Conservation (phyloP, 2,797 vertebrate species). For the Etheostoma nigrum region DNA sequence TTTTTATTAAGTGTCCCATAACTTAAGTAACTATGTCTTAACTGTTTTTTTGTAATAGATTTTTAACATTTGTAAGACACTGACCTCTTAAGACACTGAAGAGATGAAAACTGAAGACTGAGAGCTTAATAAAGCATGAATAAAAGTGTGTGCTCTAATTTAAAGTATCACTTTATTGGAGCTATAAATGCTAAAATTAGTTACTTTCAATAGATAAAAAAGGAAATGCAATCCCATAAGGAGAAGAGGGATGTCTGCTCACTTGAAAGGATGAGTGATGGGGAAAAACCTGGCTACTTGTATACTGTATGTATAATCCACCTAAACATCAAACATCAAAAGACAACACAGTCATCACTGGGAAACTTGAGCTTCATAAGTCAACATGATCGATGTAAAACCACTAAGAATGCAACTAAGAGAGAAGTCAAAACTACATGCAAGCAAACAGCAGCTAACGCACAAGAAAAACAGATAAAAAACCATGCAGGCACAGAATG, state of each 20-base stretch:
- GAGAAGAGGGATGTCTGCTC: constrained; percentile 4
- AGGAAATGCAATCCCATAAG: constrained; percentile 1
- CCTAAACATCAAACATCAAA: constrained; percentile 55
- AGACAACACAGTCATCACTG: constrained; percentile 42
- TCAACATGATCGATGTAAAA: constrained; percentile 18
- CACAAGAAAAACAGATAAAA: constrained; percentile 23
- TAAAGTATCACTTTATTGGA: constrained; percentile 3
- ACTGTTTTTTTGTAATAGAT: background rate
- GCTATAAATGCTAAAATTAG: background rate
- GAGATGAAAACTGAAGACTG: background rate
- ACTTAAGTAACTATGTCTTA: background rate
- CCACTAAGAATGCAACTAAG: constrained; percentile 3
- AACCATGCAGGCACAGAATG: constrained; percentile 67
- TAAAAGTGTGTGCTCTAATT: background rate
- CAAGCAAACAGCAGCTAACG: background rate
- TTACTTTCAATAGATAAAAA: background rate
- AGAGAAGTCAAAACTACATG: constrained; percentile 7
- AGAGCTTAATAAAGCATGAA: background rate
- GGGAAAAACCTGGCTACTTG: constrained; percentile 18
- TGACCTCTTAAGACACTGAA: background rate
- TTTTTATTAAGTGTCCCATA: constrained; percentile 13
- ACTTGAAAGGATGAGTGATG: constrained; percentile 1
- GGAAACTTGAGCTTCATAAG: constrained; percentile 3
- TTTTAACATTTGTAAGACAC: background rate
- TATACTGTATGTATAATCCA: constrained; percentile 13